These are phyloP conservation scores for Drosophila ambigua DNA, from an alignment of 1,140 invertebrate species.

Conservation along the genomic window DNA sequence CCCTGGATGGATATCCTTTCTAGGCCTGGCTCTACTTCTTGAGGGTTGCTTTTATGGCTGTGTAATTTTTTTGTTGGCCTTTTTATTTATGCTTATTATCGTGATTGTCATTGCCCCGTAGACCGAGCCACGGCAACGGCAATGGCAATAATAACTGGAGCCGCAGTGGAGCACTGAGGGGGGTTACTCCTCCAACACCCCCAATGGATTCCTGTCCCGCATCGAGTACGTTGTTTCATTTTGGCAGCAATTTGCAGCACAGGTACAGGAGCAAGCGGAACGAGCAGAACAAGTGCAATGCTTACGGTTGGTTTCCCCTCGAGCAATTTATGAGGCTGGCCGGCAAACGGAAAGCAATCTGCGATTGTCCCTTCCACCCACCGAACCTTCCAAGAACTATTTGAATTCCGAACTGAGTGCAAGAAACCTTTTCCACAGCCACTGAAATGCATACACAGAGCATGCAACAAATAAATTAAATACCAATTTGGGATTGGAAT, in stretches of 20 bases:
- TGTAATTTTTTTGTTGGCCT: conserved; percentile 77
- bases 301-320: neutral
- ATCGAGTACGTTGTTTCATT: too few relatives aligned
- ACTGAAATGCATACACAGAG: too few relatives aligned
- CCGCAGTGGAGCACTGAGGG: too few relatives aligned
- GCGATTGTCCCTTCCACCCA: neutral
- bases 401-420: too few relatives aligned
- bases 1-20: conserved; percentile 26
- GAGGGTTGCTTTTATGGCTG: conserved; percentile 70
- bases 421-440: too few relatives aligned
- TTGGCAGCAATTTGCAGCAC: conserved; percentile 6
- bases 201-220: too few relatives aligned
- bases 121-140: conserved; percentile 2
- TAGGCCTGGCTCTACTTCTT: too few relatives aligned
- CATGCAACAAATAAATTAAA: too few relatives aligned
- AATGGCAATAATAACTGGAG: conserved; percentile 8
- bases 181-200: neutral
- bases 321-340: conserved; percentile 17
- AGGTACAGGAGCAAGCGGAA: neutral
- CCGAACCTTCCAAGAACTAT: too few relatives aligned
- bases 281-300: neutral
- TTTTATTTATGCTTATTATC: conserved; percentile 82
- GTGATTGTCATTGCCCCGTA: conserved; percentile 65
- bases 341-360: conserved; percentile 9
- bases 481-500: too few relatives aligned